These are phyloP conservation scores for Allacma fusca DNA, from an alignment of 2,888 invertebrate genomes.

Conservation along the genomic window DNA sequence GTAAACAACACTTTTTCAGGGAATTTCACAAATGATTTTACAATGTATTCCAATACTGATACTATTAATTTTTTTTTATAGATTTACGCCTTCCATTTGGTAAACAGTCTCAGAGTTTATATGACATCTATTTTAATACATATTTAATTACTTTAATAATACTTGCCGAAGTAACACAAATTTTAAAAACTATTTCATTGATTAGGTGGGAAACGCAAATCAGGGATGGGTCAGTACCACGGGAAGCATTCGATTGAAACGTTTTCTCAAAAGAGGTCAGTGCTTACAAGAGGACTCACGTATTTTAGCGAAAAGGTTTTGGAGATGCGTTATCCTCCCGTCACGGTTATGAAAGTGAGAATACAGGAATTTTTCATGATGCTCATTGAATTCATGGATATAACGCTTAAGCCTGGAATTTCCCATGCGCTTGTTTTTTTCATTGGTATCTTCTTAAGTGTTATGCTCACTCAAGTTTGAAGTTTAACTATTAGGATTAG, in stretches of 20 bases:
- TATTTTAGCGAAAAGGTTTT: slow-evolving; percentile 49
- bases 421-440: neutral
- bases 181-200: neutral
- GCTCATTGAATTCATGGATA: neutral
- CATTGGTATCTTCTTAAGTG: too few species aligned
- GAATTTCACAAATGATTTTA: neutral
- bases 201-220: slow-evolving; percentile 32
- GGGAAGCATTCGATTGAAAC: slow-evolving; percentile 90
- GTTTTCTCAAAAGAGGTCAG: slow-evolving; percentile 86
- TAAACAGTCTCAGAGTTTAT: neutral
- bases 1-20: neutral
- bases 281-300: slow-evolving; percentile 62
- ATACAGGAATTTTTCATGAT: neutral
- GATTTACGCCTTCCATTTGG: slow-evolving; percentile 37
- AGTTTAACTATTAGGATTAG: too few species aligned
- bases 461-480: too few species aligned
- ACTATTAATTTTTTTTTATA: slow-evolving; percentile 28
- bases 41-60: too few species aligned
- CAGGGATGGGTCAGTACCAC: slow-evolving; percentile 73
- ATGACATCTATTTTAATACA: neutral
- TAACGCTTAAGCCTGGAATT: neutral
- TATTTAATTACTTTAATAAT: slow-evolving; percentile 8
- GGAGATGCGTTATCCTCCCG: slow-evolving; percentile 30
- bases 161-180: too few species aligned
- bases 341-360: neutral